Conservation (phyloP, 1,140 invertebrate genomes). For the Lasioglossum baleicum region DNA sequence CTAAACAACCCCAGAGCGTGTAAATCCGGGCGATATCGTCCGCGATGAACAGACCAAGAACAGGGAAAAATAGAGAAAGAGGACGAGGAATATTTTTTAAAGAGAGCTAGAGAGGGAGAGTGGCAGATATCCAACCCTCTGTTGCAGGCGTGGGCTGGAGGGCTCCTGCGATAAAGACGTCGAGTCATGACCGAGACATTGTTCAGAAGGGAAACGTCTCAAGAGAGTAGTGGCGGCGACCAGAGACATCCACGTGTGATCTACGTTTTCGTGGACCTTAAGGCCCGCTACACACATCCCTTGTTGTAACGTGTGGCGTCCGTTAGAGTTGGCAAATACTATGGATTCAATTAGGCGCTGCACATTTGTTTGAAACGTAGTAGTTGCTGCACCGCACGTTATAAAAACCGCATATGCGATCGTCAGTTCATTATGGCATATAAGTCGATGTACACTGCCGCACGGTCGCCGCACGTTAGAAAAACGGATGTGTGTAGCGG, state of each 20-base stretch:
- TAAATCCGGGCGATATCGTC: not conserved
- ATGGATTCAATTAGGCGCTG: no score
- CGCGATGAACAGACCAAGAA: not conserved
- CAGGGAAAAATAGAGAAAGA: not conserved
- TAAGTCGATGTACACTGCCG: no score
- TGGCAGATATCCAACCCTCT: not conserved
- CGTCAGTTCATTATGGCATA: no score
- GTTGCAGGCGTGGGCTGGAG: not conserved
- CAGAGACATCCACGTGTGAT: conserved; percentile 51
- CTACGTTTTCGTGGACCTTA: conserved; percentile 25
- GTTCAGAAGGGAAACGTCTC: conserved; percentile 66
- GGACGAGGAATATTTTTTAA: not conserved
- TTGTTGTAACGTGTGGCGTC: no score
- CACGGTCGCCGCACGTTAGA: no score
- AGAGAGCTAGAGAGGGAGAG: not conserved
- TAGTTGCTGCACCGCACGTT: no score
- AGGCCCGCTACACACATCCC: no score
- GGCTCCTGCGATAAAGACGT: conserved; percentile 54
- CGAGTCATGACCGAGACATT: conserved; percentile 65
- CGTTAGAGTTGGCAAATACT: no score
- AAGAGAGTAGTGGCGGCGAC: conserved; percentile 54
- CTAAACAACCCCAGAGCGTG: not conserved
- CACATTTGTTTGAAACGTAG: no score
- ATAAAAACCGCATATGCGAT: no score
- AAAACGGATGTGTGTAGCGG: no score